phyloP scores from a whole-genome alignment of 2,113 vertebrate species.

The Rhipidura dahli region DNA sequence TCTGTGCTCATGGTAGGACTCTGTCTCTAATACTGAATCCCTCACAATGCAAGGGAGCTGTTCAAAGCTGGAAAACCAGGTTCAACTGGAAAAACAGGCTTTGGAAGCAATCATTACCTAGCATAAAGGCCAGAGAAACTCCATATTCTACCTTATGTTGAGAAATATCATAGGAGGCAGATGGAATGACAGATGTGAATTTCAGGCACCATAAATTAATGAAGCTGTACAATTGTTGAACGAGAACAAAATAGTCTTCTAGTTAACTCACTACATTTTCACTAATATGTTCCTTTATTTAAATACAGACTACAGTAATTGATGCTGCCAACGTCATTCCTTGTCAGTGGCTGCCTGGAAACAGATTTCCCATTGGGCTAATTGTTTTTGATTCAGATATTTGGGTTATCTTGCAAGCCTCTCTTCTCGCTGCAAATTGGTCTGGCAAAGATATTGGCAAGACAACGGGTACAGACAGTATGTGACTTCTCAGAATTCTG shows the following conservation, averaged over 20 bases:
- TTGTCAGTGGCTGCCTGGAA: not conserved
- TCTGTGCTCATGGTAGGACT: not conserved
- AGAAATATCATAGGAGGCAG: not conserved
- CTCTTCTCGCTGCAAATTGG: not conserved
- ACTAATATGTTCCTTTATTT: not conserved
- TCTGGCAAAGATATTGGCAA: not conserved
- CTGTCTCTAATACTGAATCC: not conserved
- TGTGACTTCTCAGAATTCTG: not conserved
- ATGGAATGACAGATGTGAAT: not conserved
- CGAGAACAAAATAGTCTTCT: not conserved
- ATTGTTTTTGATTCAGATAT: not conserved
- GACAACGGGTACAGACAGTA: not conserved
- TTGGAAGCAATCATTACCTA: not conserved
- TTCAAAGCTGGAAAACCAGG: not conserved
- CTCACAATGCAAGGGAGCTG: not conserved
- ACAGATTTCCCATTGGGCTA: not conserved
- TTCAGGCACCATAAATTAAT: not conserved
- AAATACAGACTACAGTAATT: not conserved
- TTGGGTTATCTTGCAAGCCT: not conserved
- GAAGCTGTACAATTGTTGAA: not conserved
- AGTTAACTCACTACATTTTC: not conserved
- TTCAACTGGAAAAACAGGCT: not conserved
- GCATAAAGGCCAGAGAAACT: not conserved
- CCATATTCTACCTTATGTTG: not conserved
- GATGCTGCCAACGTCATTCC: not conserved